Evolutionary conservation across 2,113 vertebrate species (phyloP), one percentile per base, ranked within the genome.

Genomic region (Xiphophorus maculatus): DNA sequence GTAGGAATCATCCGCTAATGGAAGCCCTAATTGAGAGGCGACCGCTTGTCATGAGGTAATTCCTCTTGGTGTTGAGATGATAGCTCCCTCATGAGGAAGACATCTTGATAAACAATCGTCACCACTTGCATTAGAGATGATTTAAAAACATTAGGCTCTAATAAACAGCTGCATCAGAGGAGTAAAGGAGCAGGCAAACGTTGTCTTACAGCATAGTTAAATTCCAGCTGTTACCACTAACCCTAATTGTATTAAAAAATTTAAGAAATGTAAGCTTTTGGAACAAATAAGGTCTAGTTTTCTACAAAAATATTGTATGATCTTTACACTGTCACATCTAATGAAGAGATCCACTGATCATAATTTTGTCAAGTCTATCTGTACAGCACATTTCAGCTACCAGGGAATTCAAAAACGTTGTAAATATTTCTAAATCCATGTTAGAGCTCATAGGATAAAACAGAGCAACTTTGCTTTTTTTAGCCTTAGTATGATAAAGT

Each of bases 1-100:
- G 91, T 91, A 94, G 92, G 95, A 96, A 96, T 96, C 96, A 96
- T 97, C 94, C 93, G 91, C 96, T 99, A 99, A 99, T 99, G 98
- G 97, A 97, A 95, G 92, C 91, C 93, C 91, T 95, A 96, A 96
- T 93, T 95, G 95, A 95, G 94, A 94, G 95, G 95, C 91, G 93
- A 94, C 95, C 91, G 92, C 88, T 87, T 96, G 95, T 96, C 96
- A 95, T 93, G 95, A 97, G 95, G 95, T 96, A 95, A 96, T 97
- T 96, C 96, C 93, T 94, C 94, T 88, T 94, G 37, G 76, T 80
- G 61, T 89, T 81, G 88, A 91, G 92, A 90, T 89, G 96, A 93
- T 74, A 28, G 44, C 60, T 65, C 33, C 63, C 61, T 44, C 63
- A 63, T 1, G 35, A 80, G 58, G 90, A 93, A 93, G 94, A 93